Evolutionary conservation across 2,113 vertebrate species (phyloP), one percentile per base, ranked within the genome.

Genomic region (Lepus europaeus): DNA sequence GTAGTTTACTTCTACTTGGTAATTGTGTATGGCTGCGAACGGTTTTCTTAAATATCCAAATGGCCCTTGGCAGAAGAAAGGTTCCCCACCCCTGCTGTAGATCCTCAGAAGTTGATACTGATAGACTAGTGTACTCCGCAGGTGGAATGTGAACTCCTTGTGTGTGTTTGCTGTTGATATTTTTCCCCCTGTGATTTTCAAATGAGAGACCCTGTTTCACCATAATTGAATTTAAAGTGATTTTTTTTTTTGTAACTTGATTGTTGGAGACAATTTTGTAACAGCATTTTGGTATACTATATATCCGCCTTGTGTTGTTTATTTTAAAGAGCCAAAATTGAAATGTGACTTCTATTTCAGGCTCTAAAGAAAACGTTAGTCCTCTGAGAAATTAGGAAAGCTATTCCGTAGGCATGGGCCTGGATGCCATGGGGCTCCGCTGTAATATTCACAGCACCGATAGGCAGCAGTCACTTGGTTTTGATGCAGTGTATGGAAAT

Each of bases 261-360:
- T 76, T 93, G 87, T 56, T 93, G 56, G 84, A 91, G 63, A 14
- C 9, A 45, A 79, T 94, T 96, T 96, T 91, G 39, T 82, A 82
- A 76, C 27, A 83, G 16, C 25, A 69, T 91, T 95, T 94, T 82
- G 45, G n/a, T 73, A 76, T 84, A 68, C 49, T 33, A 9, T 77
- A 78, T 86, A 91, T 95, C 36, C 66, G 31, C 63, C 63, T 64
- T 92, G 31, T 87, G 2, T 95, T 91, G 12, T 87, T 93, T 82
- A 29, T 72, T 84, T 89, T 90, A 91, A 92, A 45, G 56, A 93
- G 36, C 9, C 69, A 93, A 66, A 87, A 86, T 90, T 85, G 33
- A 95, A 92, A 78, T 93, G 23, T 94, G 69, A 22, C 25, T 89
- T 95, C 12, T 80, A 76, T 95, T 92, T 97, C 53, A 72, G 76